Evolutionary conservation across 2,113 vertebrate genomes (phyloP).

Genomic region (Tragelaphus imberbis): DNA sequence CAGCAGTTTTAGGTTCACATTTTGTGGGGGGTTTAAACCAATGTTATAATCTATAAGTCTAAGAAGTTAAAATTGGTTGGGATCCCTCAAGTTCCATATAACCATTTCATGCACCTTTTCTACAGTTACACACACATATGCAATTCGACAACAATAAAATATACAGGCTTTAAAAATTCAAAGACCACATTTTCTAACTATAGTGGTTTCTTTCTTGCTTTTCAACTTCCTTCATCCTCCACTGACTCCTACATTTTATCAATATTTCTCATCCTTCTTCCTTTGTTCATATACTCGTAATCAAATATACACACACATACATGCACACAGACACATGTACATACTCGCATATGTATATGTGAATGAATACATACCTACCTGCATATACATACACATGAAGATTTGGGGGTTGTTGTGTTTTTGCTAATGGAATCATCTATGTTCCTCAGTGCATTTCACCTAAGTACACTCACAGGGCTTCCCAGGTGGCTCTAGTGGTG

Average conservation of each 20-base stretch:
- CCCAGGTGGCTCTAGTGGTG: not conserved
- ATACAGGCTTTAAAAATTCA: not conserved
- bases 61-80: not conserved
- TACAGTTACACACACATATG: not conserved
- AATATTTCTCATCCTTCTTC: not conserved
- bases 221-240: not conserved
- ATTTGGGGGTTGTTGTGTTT: not conserved
- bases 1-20: not conserved
- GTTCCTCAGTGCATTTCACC: not conserved
- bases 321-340: not conserved
- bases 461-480: not conserved
- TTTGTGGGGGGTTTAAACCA: not conserved
- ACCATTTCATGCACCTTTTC: not conserved
- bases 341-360: not conserved
- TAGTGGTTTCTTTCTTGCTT: not conserved
- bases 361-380: not conserved
- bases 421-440: not conserved
- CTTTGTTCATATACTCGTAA: not conserved
- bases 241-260: not conserved
- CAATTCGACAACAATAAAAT: not conserved
- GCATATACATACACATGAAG: not conserved
- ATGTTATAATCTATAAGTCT: not conserved
- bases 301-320: not conserved
- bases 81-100: not conserved
- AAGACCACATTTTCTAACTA: not conserved